phyloP scores from a whole-genome alignment of 2,888 invertebrate species.

The Lottia scabra region DNA sequence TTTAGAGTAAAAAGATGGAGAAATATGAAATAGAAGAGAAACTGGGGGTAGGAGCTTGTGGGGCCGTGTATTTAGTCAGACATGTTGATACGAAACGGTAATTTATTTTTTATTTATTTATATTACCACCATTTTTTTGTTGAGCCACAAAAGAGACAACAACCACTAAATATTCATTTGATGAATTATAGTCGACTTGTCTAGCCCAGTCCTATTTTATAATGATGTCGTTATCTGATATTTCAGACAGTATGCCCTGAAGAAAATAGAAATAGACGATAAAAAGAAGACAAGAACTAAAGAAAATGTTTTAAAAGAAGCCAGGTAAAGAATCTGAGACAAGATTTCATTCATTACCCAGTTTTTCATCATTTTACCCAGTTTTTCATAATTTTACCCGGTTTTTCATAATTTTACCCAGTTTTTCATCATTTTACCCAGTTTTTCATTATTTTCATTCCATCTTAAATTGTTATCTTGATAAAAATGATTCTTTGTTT shows the following conservation, averaged over 20 bases:
- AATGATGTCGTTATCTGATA: neutral
- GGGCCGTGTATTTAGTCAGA: slow-evolving; percentile 60
- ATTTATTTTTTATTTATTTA: slow-evolving; percentile 22
- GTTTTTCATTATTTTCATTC: too few relatives aligned
- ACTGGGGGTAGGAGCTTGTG: slow-evolving; percentile 62
- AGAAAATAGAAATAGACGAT: slow-evolving; percentile 65
- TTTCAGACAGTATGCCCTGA: slow-evolving; percentile 62
- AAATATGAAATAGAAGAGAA: slow-evolving; percentile 52
- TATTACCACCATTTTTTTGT: neutral
- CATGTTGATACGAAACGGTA: slow-evolving; percentile 54
- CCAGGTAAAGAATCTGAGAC: slow-evolving; percentile 61
- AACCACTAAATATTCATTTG: too few relatives aligned
- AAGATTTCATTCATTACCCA: too few relatives aligned
- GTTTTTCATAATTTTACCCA: too few relatives aligned
- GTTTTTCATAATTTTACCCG: too few relatives aligned
- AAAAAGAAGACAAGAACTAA: slow-evolving; percentile 58
- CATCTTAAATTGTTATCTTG: too few relatives aligned
- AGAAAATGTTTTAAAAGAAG: slow-evolving; percentile 63
- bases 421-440: too few relatives aligned
- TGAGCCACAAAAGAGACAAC: too few relatives aligned
- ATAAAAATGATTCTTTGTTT: too few relatives aligned
- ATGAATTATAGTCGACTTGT: too few relatives aligned
- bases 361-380: too few relatives aligned
- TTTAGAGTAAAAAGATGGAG: slow-evolving; percentile 39
- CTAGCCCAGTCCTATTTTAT: too few relatives aligned